Base-by-base conservation (phyloP, 2,888 invertebrate genomes). In the Cantharis flavilabris region DNA sequence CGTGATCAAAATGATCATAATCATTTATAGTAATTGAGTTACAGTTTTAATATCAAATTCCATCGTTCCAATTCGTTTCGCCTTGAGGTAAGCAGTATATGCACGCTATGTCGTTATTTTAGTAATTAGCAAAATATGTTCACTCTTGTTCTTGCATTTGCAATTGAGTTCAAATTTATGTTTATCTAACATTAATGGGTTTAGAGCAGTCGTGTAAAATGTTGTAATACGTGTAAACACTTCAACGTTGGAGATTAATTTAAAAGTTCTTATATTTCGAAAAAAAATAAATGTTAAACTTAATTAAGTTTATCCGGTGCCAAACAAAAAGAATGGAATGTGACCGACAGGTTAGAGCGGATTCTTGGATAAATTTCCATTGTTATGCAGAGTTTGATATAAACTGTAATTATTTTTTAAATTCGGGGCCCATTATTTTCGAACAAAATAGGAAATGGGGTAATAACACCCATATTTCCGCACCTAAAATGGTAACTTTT, bases 401-500 rank as follows among this genome's bases (percentile, higher is more conserved):
- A 73, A 71, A 67, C 70, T 62, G 62, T 73, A 73, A 73, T 76
- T 73, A 71, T 33, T 26, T 33, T 30, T 62, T 73, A 71, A 71
- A 73, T 71, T 72, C 18, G 71, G 26, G 26, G 9, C 11, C 72
- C 14, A 73, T 76, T 76, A 67, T 73, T 76, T 70, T 28, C 65
- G 65, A 75, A 62, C 67, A 28, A 76, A 76, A 76, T 73, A 73
- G 76, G 75, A 75, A 78, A 78, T 73, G 63, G 70, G 72, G 67
- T 75, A 75, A 70, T 75, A 73, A 75, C 72, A 78, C 72, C 75
- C 78, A 75, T 78, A 75, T 70, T 70, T 78, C 78, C 78, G 75
- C 75, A 73, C 72, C 70, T 63, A 70, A 73, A 73, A 73, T 73
- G 71, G 71, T 63, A 49, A 67, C 65, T 62, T n/a, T 67, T 69